Base-by-base conservation (phyloP, 2,888 invertebrate genomes). In the Ceramica pisi region DNA sequence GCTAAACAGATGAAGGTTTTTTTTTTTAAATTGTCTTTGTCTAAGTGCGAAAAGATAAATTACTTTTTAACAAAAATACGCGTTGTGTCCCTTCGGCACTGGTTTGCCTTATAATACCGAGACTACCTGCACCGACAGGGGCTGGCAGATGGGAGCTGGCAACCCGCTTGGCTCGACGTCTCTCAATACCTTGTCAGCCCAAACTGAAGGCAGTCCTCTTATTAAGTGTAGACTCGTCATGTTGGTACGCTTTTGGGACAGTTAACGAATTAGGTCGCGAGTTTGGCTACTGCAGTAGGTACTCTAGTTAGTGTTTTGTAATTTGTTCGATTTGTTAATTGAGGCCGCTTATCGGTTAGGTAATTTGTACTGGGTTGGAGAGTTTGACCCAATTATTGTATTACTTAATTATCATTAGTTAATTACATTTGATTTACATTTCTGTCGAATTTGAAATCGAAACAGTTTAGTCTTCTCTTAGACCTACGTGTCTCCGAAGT, bases 281-380 rank as follows among this genome's bases (percentile, higher is more conserved):
- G 44, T 70, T 71, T 62, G 66, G 41, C 50, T 53, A 53, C 55
- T 67, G 35, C 56, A 67, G 16, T 59, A 59, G 26, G 19, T 50
- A 44, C 55, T 38, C 35, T 10, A 35, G 4, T 61, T 14, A 51
- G 16, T 63, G 53, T 56, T 56, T 67, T 53, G 64, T 60, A 53
- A 60, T 69, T 76, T 81, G 67, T 81, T 78, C 78, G 81, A 63
- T 53, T 67, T 61, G 65, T 70, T 67, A 48, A 80, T 62, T 65
- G 70, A 60, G 81, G 67, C 62, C 68, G 64, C 68, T 65, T 72
- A 82, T 82, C 74, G 65, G 51, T 73, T 72, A 73, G 38, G 64
- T 79, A 79, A 82, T 78, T 72, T 72, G 61, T 55, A 78, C 46
- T 72, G 35, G 48, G 53, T 79, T 55, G 55, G 55, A 55, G 50